Evolutionary conservation across 1,140 invertebrate genomes (phyloP).

Genomic region (Neodiprion pinetum): DNA sequence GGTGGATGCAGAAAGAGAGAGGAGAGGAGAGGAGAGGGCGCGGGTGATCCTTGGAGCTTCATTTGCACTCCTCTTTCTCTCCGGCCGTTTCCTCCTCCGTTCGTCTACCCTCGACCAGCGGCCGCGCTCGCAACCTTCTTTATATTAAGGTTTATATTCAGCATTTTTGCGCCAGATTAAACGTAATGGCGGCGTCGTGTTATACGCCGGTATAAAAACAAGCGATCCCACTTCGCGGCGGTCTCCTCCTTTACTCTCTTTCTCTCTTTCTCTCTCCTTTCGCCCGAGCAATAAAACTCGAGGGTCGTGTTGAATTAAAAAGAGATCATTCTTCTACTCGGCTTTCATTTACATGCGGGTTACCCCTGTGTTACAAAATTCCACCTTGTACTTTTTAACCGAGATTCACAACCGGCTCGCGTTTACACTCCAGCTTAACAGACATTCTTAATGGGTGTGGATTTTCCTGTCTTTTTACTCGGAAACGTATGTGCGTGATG

Average conservation of each 20-base stretch:
- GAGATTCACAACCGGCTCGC: not conserved
- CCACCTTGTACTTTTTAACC: not conserved
- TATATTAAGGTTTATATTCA: constrained; percentile 18
- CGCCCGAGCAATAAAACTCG: not conserved
- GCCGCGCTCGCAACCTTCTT: constrained; percentile 1
- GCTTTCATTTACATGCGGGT: not conserved
- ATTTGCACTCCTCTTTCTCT: constrained; percentile 1
- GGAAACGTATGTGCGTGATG: no score
- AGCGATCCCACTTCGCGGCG: not conserved
- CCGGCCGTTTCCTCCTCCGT: not conserved
- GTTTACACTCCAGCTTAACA: not conserved
- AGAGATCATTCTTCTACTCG: not conserved
- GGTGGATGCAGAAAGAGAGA: not conserved
- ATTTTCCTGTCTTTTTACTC: no score
- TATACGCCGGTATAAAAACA: constrained; percentile 7
- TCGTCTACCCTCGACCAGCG: not conserved
- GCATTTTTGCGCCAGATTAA: constrained; percentile 18
- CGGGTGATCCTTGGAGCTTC: constrained; percentile 10
- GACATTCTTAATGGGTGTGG: no score
- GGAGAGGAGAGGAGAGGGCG: not conserved
- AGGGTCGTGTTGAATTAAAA: not conserved
- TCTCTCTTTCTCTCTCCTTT: not conserved
- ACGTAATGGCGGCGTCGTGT: constrained; percentile 13
- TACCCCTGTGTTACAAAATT: no score
- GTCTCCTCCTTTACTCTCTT: not conserved